Conservation (phyloP, 2,113 vertebrate genomes). For the Corynorhinus townsendii region DNA sequence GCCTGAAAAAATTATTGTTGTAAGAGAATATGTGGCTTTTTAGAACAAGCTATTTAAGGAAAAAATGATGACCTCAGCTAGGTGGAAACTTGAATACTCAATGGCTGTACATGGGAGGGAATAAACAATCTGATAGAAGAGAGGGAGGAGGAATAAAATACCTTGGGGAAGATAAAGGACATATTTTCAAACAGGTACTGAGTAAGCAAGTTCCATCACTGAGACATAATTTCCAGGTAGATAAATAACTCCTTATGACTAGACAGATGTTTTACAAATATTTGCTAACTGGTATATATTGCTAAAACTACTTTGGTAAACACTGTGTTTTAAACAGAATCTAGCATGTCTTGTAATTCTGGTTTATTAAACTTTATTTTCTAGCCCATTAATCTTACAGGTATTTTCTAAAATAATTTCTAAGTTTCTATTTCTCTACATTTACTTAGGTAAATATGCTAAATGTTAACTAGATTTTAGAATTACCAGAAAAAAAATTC, state of each 20-base stretch:
- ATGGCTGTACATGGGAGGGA: not conserved
- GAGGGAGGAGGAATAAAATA: constrained; percentile 3
- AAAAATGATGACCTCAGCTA: constrained; percentile 17
- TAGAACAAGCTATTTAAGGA: not conserved
- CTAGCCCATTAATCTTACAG: constrained; percentile 4
- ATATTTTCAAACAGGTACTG: constrained; percentile 13
- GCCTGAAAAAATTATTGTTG: not conserved
- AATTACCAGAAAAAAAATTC: not conserved
- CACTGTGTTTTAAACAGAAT: not conserved
- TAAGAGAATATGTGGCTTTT: constrained; percentile 4
- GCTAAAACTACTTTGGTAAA: constrained; percentile 39
- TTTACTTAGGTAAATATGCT: not conserved
- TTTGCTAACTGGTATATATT: constrained; percentile 30
- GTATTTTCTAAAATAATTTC: constrained; percentile 15
- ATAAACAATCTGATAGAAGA: not conserved
- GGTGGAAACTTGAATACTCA: not conserved
- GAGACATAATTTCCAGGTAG: constrained; percentile 22
- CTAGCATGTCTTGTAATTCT: constrained; percentile 51
- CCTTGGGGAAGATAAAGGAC: not conserved
- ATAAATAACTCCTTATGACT: constrained; percentile 4
- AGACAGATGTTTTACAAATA: constrained; percentile 31
- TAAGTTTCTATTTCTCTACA: not conserved
- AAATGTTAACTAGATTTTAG: constrained; percentile 19
- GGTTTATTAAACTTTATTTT: constrained; percentile 51
- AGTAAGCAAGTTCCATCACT: not conserved